These are phyloP conservation scores for Axea sp. DNA, from an alignment of 2,888 invertebrate genomes.

Conservation along the genomic window DNA sequence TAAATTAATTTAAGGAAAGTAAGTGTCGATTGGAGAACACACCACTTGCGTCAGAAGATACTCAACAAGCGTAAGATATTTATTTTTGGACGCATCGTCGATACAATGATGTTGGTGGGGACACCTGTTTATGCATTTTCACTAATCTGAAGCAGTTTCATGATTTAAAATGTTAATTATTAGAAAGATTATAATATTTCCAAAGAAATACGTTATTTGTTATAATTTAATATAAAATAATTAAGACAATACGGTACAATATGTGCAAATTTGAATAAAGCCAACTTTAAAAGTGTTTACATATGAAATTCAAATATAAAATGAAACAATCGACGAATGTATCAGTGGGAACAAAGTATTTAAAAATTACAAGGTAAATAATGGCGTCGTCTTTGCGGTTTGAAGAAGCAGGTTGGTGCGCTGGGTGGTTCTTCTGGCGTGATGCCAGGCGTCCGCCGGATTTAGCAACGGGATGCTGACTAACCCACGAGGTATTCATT, in stretches of 20 bases:
- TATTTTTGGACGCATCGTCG: constrained; percentile 72
- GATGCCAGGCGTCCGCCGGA: constrained; percentile 76
- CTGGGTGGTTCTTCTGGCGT: constrained; percentile 78
- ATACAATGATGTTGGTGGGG: constrained; percentile 70
- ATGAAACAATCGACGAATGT: too few relatives aligned
- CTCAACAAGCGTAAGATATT: constrained; percentile 66
- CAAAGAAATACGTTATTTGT: too few relatives aligned
- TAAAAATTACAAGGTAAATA: constrained; percentile 54
- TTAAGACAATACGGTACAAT: too few relatives aligned
- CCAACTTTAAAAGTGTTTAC: too few relatives aligned
- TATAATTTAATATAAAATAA: too few relatives aligned
- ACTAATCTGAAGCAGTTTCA: constrained; percentile 8
- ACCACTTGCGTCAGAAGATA: constrained; percentile 65
- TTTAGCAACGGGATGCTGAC: constrained; percentile 79
- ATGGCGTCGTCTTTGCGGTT: constrained; percentile 64
- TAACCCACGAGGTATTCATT: constrained; percentile 79
- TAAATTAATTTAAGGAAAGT: constrained; percentile 45
- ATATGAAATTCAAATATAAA: too few relatives aligned
- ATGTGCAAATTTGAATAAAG: too few relatives aligned
- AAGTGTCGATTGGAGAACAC: constrained; percentile 52
- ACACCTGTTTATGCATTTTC: constrained; percentile 73
- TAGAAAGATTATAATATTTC: too few relatives aligned
- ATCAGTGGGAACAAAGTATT: constrained; percentile 1
- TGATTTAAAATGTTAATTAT: not conserved
- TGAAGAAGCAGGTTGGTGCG: constrained; percentile 78